These are phyloP conservation scores for Clavelina lepadiformis DNA, from an alignment of 23 tunicate species.

Conservation along the genomic window DNA sequence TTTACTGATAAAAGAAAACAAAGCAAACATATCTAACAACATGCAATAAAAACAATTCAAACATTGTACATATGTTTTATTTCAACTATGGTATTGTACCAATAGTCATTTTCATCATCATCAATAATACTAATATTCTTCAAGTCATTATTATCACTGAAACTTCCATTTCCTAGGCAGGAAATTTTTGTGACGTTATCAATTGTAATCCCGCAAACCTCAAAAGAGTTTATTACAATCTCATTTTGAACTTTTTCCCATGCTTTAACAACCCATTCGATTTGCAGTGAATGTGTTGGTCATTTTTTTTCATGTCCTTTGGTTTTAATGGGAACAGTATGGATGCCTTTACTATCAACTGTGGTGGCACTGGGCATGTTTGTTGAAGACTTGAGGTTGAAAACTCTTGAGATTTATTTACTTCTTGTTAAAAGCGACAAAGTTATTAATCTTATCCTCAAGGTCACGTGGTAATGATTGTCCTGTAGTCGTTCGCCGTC, in stretches of 20 bases:
- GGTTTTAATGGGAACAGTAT: constrained; percentile 23
- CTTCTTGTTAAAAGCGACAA: constrained; percentile 11
- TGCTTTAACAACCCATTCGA: constrained; percentile 31
- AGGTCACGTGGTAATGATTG: constrained; percentile 24
- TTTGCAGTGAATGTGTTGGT: too few relatives aligned
- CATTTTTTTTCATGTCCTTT: constrained; percentile 20
- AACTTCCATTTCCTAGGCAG: constrained; percentile 9
- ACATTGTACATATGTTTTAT: too few relatives aligned
- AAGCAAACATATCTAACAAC: too few relatives aligned
- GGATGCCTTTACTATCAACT: constrained; percentile 11
- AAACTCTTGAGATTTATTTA: constrained; percentile 1
- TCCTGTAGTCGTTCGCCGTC: constrained; percentile 30
- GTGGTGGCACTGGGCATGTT: constrained; percentile 43
- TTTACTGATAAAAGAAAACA: too few relatives aligned
- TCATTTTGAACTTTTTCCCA: constrained; percentile 28
- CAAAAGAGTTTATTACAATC: background rate
- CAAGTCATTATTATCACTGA: background rate
- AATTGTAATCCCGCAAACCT: too few relatives aligned
- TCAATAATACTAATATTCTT: too few relatives aligned
- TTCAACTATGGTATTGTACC: too few relatives aligned
- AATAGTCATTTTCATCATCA: too few relatives aligned
- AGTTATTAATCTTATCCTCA: constrained; percentile 10
- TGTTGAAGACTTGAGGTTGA: constrained; percentile 10
- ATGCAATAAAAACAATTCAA: too few relatives aligned
- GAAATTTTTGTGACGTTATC: constrained; percentile 10